Percentiles rank a stretch among this genome's conserved stretches.
Conservation (phyloP, 2,113 vertebrate species). For the Bostrychus sinensis region DNA sequence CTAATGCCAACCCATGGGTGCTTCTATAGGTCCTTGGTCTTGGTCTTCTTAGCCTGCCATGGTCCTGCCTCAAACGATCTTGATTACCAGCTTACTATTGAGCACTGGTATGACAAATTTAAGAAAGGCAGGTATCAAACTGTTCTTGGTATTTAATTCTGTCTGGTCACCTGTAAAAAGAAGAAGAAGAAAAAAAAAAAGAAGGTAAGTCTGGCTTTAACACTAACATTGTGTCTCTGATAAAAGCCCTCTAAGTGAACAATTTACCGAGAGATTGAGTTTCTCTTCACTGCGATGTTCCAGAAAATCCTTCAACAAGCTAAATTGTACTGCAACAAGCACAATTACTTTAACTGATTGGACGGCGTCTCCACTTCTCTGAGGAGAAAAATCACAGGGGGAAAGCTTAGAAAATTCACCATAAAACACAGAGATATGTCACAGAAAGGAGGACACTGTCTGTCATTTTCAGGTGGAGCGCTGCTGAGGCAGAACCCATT, state of each 20-base stretch:
- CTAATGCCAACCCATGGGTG: too few relatives aligned
- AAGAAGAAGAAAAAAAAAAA: too few relatives aligned
- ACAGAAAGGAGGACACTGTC: slow-evolving; percentile 61
- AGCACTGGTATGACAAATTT: too few relatives aligned
- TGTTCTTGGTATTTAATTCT: not conserved
- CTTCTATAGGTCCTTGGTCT: too few relatives aligned
- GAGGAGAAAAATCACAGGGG: not conserved
- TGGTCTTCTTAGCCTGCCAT: too few relatives aligned
- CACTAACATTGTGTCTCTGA: not conserved
- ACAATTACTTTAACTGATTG: slow-evolving; percentile 4
- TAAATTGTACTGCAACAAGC: slow-evolving; percentile 21
- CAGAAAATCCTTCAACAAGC: slow-evolving; percentile 22
- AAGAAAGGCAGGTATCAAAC: too few relatives aligned
- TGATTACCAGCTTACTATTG: too few relatives aligned
- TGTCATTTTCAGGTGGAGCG: slow-evolving; percentile 66
- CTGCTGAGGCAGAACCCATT: slow-evolving; percentile 73
- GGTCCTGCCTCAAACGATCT: too few relatives aligned
- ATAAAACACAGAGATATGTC: slow-evolving; percentile 29
- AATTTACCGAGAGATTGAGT: not conserved
- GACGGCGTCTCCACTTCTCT: not conserved
- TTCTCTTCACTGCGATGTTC: not conserved
- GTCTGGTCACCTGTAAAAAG: not conserved
- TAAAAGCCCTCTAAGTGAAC: slow-evolving; percentile 9
- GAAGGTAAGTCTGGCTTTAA: not conserved
- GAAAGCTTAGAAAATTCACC: slow-evolving; percentile 19